Evolutionary conservation across 2,797 vertebrate genomes (phyloP).

Genomic region (Brachyalestes nurse): DNA sequence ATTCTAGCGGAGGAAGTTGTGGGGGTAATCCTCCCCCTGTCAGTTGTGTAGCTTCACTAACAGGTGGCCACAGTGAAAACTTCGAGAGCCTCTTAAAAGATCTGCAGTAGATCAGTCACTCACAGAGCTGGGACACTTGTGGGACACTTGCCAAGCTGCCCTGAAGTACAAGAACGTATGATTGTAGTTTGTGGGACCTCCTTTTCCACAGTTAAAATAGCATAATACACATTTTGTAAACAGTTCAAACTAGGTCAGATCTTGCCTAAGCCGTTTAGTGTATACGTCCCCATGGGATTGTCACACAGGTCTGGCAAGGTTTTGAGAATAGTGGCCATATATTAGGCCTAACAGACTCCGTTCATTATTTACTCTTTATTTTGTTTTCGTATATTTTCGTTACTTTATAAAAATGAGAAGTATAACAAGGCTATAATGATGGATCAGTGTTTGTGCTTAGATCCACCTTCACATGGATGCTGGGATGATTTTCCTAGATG

Average conservation of each 20-base stretch:
- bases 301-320: neutral
- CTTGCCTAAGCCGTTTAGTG: neutral
- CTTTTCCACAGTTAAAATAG: neutral
- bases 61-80: slow-evolving; percentile 8
- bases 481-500: neutral
- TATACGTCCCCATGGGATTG: neutral
- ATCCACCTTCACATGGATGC: neutral
- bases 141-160: neutral
- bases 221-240: neutral
- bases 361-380: neutral
- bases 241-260: neutral
- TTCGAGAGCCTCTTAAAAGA: slow-evolving; percentile 23
- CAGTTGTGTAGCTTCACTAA: slow-evolving; percentile 11
- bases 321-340: neutral
- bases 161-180: neutral
- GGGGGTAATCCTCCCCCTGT: neutral
- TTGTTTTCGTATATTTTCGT: neutral
- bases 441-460: neutral
- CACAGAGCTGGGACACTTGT: neutral
- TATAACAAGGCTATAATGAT: neutral
- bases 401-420: neutral
- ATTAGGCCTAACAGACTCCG: neutral
- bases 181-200: neutral
- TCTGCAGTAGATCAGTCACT: neutral
- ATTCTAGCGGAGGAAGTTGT: slow-evolving; percentile 1